Evolutionary conservation across 37 sponge, comb jelly and placozoan genomes (phyloP), one percentile per base, ranked within the genome.

Genomic region (Hexactinellida sp.): DNA sequence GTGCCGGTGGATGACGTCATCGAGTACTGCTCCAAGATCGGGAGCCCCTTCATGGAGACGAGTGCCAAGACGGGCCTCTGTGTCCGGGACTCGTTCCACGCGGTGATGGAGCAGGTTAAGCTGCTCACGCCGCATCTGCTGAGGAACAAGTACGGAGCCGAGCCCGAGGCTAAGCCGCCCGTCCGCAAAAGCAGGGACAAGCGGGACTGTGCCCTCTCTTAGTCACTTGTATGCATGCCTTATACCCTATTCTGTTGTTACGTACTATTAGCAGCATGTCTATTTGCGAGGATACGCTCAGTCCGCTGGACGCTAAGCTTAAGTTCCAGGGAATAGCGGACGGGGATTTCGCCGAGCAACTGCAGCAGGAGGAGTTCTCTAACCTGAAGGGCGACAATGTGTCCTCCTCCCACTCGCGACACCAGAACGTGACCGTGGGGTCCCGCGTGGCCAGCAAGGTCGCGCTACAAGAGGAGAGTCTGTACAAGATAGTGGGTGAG

Each of bases 61-160:
- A 91, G 91, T 36, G 95, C 95, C 1, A 95, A 95, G 93, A 95
- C 95, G 13, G 91, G 93, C 19, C 84, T 95, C 24, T 92, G 92
- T 82, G 91, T 95, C 24, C 87, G 83, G 19, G 95, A 95, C 76
- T 83, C 92, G 25, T 91, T 95, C 82, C 84, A 92, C 39, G 83
- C 92, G 82, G 51, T 91, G 30, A 83, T 95, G 83, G 95, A 95
- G 37, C 88, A 87, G 52, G 82, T 93, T 0, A 41, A 84, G 32
- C 89, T 88, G 38, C 55, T 91, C 19, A 92, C 63, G 25, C 95
- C 91, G 0, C 37, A 54, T 0, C 36, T 88, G 36, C 84, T 95
- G 24, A 25, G 30, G 28, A 10, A 63, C 5, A 63, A 63, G 34
- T 63, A 63, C 13, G 76, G 76, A 3, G 13, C 76, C 5, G 76